phyloP scores from a whole-genome alignment of 37 sponge, comb jelly and placozoan genomes.

The Aphrocallistes beatrix region DNA sequence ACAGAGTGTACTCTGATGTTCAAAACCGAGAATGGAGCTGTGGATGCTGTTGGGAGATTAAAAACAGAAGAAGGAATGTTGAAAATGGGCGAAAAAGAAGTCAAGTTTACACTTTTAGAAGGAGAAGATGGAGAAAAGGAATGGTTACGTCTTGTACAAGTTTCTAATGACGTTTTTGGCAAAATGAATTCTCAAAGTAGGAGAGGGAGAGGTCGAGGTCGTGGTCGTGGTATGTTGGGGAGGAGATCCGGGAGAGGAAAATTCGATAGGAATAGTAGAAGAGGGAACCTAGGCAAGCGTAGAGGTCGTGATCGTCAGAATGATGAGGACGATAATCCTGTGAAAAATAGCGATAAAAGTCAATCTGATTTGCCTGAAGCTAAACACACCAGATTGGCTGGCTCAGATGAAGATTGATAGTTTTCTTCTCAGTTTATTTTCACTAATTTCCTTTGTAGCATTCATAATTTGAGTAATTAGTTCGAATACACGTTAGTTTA shows the following conservation, averaged over 20 bases:
- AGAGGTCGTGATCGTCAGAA: neutral
- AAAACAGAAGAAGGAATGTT: neutral
- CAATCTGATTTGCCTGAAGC: neutral
- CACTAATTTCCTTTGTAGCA: too few relatives aligned
- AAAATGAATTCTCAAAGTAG: neutral
- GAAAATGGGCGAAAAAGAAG: neutral
- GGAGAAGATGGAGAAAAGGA: neutral
- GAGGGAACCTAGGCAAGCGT: neutral
- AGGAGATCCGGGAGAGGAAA: neutral
- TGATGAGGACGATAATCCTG: neutral
- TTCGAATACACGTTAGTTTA: too few relatives aligned
- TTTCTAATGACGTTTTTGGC: neutral
- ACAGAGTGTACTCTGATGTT: neutral
- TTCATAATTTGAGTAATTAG: too few relatives aligned
- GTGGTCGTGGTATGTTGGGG: slow-evolving; percentile 6
- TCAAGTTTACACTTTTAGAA: neutral
- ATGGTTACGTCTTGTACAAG: neutral
- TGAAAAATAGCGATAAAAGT: neutral
- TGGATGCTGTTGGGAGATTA: neutral
- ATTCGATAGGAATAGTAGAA: too few relatives aligned
- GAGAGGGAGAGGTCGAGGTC: neutral
- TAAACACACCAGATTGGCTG: neutral
- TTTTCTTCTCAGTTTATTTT: neutral
- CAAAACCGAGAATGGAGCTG: neutral
- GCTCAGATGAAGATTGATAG: slow-evolving; percentile 19